Evolutionary conservation across 1,140 invertebrate genomes (phyloP).

Genomic region (Delia radicum): DNA sequence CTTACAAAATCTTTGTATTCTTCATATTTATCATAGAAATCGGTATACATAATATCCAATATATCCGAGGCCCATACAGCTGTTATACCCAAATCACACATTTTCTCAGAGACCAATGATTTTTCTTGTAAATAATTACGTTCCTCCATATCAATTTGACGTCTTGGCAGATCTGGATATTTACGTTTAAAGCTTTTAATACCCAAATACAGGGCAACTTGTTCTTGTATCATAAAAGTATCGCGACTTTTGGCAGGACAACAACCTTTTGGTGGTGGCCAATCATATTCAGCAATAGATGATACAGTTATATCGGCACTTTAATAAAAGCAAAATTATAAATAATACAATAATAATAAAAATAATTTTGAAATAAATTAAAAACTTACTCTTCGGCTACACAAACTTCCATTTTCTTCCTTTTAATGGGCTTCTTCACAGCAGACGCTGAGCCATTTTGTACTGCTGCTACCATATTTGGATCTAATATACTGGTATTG

Average conservation of each 20-base stretch:
- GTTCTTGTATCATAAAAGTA: constrained; percentile 83
- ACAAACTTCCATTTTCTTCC: constrained; percentile 73
- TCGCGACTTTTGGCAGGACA: constrained; percentile 66
- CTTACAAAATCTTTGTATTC: constrained; percentile 84
- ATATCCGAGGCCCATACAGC: constrained; percentile 89
- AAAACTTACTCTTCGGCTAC: constrained; percentile 62
- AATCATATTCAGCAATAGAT: constrained; percentile 91
- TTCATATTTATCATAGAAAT: constrained; percentile 94
- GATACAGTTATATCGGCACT: constrained; percentile 74
- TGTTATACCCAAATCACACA: constrained; percentile 91
- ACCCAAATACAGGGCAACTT: constrained; percentile 84
- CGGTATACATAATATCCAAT: constrained; percentile 89
- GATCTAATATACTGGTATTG: constrained; percentile 54
- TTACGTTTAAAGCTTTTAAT: constrained; percentile 95
- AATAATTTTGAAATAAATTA: not conserved
- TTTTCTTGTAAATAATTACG: constrained; percentile 82
- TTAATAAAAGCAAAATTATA: constrained; percentile 14
- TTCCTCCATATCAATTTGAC: constrained; percentile 86
- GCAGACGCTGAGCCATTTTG: constrained; percentile 35
- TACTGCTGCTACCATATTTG: constrained; percentile 30
- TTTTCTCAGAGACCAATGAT: constrained; percentile 83
- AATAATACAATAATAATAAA: not conserved
- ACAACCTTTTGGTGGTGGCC: constrained; percentile 70
- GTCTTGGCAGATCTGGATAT: constrained; percentile 85
- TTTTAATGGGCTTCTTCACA: constrained; percentile 62